Evolutionary conservation across 2,113 vertebrate genomes (phyloP).

Genomic region (Myrmecobius fasciatus): DNA sequence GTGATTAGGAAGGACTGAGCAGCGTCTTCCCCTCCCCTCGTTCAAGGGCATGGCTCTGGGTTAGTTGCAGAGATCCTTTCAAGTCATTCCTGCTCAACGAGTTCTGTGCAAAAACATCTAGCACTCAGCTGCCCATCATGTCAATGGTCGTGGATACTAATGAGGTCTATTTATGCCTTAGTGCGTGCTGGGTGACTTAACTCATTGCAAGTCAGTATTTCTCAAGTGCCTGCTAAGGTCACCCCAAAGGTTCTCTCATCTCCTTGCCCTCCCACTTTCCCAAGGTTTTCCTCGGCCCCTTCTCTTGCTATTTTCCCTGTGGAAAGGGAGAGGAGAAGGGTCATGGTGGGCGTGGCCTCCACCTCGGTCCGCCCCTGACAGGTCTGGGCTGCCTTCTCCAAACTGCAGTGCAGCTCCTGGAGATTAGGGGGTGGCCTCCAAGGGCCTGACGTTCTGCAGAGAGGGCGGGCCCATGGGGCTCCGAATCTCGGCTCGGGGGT

Average conservation of each 20-base stretch:
- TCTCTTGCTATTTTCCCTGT: not conserved
- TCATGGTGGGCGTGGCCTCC: not conserved
- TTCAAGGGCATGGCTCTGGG: not conserved
- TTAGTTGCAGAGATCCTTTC: slow-evolving; percentile 20
- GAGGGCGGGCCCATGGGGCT: slow-evolving; percentile 50
- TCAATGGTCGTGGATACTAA: not conserved
- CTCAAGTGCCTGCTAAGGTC: not conserved
- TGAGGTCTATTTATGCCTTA: not conserved
- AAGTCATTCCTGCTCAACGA: slow-evolving; percentile 59
- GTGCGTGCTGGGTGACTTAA: not conserved
- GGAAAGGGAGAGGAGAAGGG: not conserved
- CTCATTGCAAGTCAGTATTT: too few species aligned
- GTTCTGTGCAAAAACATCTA: slow-evolving; percentile 36
- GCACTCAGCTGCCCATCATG: not conserved
- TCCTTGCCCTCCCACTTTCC: not conserved
- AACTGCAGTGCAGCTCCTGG: slow-evolving; percentile 71
- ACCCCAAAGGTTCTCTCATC: not conserved
- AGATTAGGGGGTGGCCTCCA: slow-evolving; percentile 13
- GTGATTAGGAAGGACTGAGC: not conserved
- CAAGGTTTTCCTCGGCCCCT: too few species aligned
- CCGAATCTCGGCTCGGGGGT: not conserved
- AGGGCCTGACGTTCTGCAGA: not conserved
- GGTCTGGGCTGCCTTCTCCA: slow-evolving; percentile 56
- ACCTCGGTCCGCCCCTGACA: slow-evolving; percentile 23
- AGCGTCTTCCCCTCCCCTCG: not conserved